Evolutionary conservation across 2,888 invertebrate genomes (phyloP).

Genomic region (Nebria salina): DNA sequence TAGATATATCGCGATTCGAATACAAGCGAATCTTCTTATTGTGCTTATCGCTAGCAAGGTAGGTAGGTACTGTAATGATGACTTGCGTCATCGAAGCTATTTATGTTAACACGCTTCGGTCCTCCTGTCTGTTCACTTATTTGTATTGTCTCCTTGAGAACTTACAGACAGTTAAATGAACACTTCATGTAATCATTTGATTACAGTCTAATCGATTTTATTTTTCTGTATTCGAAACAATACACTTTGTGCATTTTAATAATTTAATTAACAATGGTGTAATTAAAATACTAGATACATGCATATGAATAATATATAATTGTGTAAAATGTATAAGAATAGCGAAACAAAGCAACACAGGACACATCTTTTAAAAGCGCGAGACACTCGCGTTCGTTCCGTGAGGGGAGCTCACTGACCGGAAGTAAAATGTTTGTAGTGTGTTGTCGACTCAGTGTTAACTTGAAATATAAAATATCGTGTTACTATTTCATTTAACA

Average conservation of each 20-base stretch:
- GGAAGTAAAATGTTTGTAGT: slow-evolving; percentile 19
- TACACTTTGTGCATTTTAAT: background rate
- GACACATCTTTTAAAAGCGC: slow-evolving; percentile 11
- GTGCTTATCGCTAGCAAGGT: background rate
- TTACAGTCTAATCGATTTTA: background rate
- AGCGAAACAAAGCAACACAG: slow-evolving; percentile 16
- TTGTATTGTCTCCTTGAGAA: background rate
- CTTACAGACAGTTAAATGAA: background rate
- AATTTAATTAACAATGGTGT: too few species aligned
- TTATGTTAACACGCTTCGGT: background rate
- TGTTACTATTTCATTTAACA: slow-evolving; percentile 37
- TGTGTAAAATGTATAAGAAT: too few species aligned
- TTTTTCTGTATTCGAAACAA: background rate
- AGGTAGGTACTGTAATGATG: background rate
- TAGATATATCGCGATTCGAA: background rate
- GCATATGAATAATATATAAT: background rate
- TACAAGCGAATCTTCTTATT: background rate
- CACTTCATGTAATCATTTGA: background rate
- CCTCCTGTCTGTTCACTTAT: background rate
- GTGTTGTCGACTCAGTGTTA: background rate
- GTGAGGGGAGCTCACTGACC: slow-evolving; percentile 19
- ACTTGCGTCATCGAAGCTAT: background rate
- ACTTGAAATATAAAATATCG: slow-evolving; percentile 36
- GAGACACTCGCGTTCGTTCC: background rate
- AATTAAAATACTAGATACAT: background rate